Conservation (phyloP, 2,797 vertebrate genomes). For the Setipinna tenuifilis region DNA sequence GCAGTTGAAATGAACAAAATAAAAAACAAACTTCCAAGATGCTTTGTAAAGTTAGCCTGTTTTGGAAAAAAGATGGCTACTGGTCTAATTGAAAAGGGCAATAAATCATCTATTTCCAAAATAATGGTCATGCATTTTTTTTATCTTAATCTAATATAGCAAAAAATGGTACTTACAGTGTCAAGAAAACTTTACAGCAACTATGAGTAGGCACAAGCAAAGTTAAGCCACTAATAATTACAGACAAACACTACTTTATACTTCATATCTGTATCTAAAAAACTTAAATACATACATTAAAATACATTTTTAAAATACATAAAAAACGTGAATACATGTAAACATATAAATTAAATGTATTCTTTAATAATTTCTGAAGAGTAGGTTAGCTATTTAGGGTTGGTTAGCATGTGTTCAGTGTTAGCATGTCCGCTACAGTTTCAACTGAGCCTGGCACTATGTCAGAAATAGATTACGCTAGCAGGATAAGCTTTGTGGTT, state of each 20-base stretch:
- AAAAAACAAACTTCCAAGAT: no score
- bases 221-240: not conserved
- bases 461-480: conserved; percentile 61
- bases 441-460: conserved; percentile 66
- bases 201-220: not conserved
- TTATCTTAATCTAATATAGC: no score
- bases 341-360: not conserved
- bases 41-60: no score
- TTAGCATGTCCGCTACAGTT: conserved; percentile 64
- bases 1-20: no score
- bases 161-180: no score
- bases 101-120: no score
- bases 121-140: no score
- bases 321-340: not conserved
- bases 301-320: not conserved
- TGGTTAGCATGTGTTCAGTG: conserved; percentile 69
- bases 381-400: conserved; percentile 59
- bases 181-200: not conserved
- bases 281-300: not conserved
- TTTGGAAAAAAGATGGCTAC: no score
- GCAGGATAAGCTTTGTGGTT: conserved; percentile 67
- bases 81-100: no score
- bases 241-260: not conserved
- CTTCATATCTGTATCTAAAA: no score
- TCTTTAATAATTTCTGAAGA: not conserved